A percentile compares a stretch with the other conserved stretches of the same genome.
These are phyloP conservation scores for Cyrtodaria siliqua DNA, from an alignment of 2,888 invertebrate species.

Conservation along the genomic window DNA sequence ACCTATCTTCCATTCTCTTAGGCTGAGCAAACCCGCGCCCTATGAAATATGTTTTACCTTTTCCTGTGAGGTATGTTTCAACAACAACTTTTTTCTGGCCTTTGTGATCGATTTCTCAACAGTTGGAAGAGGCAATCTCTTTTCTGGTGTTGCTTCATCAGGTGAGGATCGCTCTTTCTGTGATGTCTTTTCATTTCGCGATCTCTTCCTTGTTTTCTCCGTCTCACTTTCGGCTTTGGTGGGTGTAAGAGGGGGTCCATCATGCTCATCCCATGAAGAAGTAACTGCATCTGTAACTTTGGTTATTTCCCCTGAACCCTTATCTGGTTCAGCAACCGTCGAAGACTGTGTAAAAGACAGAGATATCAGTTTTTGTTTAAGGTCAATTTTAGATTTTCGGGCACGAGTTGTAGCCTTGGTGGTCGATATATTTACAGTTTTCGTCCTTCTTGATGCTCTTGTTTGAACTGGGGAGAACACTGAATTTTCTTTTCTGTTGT, in stretches of 20 bases:
- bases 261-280: conserved; percentile 75
- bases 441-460: conserved; percentile 49
- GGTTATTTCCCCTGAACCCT: neutral
- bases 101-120: conserved; percentile 10
- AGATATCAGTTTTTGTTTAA: conserved; percentile 40
- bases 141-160: conserved; percentile 52
- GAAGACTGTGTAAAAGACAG: conserved; percentile 4
- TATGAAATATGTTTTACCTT: too few species aligned
- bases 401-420: conserved; percentile 36
- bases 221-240: conserved; percentile 32
- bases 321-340: neutral
- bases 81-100: conserved; percentile 58
- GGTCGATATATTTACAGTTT: conserved; percentile 9
- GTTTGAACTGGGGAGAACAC: conserved; percentile 60
- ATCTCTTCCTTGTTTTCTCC: conserved; percentile 31
- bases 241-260: conserved; percentile 52
- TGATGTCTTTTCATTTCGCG: conserved; percentile 21
- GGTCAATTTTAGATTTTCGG: conserved; percentile 47
- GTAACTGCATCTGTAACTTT: conserved; percentile 43
- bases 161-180: neutral
- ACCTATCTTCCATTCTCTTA: too few species aligned
- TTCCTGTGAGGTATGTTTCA: conserved; percentile 12
- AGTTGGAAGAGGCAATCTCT: neutral
- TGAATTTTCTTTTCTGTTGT: conserved; percentile 34
- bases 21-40: too few species aligned